Evolutionary conservation across 2,797 vertebrate species (phyloP).

Genomic region (Luscinia megarhynchos): DNA sequence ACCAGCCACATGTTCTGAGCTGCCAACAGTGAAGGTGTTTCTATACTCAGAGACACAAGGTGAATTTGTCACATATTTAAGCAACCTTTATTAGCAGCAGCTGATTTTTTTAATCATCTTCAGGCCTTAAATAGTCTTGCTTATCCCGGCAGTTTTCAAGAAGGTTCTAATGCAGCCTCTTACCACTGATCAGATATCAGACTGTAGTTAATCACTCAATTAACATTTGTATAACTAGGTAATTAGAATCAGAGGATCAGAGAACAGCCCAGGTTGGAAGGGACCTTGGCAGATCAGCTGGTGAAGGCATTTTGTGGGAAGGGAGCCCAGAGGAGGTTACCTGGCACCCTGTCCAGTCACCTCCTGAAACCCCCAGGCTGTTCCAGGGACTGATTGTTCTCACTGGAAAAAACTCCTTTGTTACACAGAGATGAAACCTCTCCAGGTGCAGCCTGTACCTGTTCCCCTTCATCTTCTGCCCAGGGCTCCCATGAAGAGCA

Average conservation of each 20-base stretch:
- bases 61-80: neutral
- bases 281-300: neutral
- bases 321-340: neutral
- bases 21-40: neutral
- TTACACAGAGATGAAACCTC: neutral
- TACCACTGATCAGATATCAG: neutral
- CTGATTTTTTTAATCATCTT: neutral
- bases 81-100: neutral
- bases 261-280: neutral
- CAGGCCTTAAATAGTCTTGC: neutral
- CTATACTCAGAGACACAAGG: neutral
- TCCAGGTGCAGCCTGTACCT: neutral
- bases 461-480: neutral
- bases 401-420: neutral
- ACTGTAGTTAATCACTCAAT: neutral
- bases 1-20: neutral
- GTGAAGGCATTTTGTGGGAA: neutral
- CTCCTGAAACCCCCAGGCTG: neutral
- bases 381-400: neutral
- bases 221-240: neutral
- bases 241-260: neutral
- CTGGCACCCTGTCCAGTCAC: neutral
- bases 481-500: fast-evolving
- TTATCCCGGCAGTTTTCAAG: neutral
- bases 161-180: neutral